phyloP scores from a whole-genome alignment of 2,888 invertebrate species.

The Mesochorus sp. region DNA sequence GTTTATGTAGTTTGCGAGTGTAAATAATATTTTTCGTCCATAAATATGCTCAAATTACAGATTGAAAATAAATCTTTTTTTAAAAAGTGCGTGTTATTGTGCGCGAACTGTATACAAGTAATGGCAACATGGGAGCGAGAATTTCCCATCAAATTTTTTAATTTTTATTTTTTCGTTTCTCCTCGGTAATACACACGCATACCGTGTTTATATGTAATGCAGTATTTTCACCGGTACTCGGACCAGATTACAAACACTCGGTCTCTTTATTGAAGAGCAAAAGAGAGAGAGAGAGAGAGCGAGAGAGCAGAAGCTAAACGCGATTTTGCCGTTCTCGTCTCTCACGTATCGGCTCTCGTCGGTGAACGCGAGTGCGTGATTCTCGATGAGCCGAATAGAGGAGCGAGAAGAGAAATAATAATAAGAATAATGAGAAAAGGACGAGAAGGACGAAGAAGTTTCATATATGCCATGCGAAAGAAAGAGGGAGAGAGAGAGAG shows the following conservation, averaged over 20 bases:
- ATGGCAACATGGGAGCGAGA: conserved; percentile 17
- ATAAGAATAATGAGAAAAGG: conserved; percentile 35
- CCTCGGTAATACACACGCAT: conserved; percentile 7
- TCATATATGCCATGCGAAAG: too few species aligned
- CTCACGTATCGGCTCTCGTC: conserved; percentile 60
- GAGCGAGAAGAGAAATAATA: conserved; percentile 41
- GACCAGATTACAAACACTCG: conserved; percentile 19
- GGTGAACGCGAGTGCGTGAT: conserved; percentile 63
- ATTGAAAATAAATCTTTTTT: not conserved
- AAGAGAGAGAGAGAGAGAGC: too few species aligned
- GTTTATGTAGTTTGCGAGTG: too few species aligned
- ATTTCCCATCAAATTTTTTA: conserved; percentile 22
- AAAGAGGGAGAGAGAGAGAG: conserved; percentile 7
- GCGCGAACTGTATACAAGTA: not conserved
- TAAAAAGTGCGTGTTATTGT: conserved; percentile 9
- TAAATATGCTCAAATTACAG: too few species aligned
- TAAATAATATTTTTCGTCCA: too few species aligned
- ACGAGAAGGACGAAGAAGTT: conserved; percentile 13
- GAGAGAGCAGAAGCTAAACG: conserved; percentile 53
- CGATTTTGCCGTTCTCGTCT: conserved; percentile 48
- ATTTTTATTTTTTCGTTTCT: not conserved
- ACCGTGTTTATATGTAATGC: conserved; percentile 19
- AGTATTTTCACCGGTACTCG: conserved; percentile 13
- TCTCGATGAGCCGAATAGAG: conserved; percentile 57
- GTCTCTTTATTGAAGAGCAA: not conserved